phyloP scores from a whole-genome alignment of 2,888 invertebrate genomes.

The Dasypolia templi region DNA sequence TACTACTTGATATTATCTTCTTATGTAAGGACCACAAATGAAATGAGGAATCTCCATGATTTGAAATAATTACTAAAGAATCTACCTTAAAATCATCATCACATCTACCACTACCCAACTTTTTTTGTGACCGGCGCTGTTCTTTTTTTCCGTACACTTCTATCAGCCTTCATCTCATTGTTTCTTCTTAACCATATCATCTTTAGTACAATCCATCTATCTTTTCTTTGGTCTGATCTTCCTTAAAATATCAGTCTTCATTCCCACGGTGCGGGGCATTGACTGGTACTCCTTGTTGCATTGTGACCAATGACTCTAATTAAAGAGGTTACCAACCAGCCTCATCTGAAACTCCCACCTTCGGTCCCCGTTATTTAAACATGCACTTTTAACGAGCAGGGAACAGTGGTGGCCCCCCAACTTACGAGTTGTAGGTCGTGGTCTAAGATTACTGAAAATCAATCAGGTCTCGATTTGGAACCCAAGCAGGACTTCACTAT shows the following conservation, averaged over 20 bases:
- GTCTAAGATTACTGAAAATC: not conserved
- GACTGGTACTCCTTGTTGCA: not conserved
- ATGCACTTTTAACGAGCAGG: not conserved
- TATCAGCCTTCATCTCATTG: not conserved
- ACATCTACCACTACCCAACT: not conserved
- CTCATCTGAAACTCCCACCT: slow-evolving; percentile 37
- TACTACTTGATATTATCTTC: not conserved
- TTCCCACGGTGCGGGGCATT: slow-evolving; percentile 31
- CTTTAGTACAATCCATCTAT: not conserved
- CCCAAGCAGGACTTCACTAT: not conserved
- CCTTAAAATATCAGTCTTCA: not conserved
- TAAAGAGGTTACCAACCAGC: slow-evolving; percentile 44
- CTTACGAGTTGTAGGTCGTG: not conserved
- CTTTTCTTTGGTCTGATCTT: not conserved
- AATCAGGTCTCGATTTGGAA: not conserved
- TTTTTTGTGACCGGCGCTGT: not conserved
- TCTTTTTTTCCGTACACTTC: not conserved
- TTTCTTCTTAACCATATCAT: not conserved
- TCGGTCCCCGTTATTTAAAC: slow-evolving; percentile 14
- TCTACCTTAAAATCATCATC: not conserved
- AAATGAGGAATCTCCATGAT: not conserved
- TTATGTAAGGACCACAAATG: not conserved
- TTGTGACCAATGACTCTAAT: slow-evolving; percentile 39
- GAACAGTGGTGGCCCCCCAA: not conserved
- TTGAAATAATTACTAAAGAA: not conserved